Conservation (phyloP, 2,797 vertebrate species). For the Cyclopterus lumpus region DNA sequence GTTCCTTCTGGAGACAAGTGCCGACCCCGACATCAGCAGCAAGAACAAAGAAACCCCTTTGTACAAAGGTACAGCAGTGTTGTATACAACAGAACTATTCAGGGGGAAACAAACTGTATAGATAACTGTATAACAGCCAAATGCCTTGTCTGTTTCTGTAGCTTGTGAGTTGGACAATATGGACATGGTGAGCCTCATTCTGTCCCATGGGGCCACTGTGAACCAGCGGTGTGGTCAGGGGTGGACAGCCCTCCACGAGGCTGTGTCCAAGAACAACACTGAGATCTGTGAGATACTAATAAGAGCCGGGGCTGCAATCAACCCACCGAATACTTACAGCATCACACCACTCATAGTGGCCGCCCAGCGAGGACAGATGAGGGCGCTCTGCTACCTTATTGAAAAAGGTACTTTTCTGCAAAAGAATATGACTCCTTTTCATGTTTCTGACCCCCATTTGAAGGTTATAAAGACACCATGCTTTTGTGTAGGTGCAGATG, state of each 20-base stretch:
- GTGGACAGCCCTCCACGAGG: slow-evolving; percentile 94
- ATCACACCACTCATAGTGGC: slow-evolving; percentile 92
- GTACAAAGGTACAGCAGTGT: slow-evolving; percentile 90
- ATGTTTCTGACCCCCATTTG: background rate
- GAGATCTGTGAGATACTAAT: slow-evolving; percentile 90
- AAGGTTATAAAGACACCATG: background rate
- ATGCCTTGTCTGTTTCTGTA: slow-evolving; percentile 61
- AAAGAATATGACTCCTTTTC: background rate
- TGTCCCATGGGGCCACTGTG: slow-evolving; percentile 88
- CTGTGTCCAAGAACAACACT: slow-evolving; percentile 88
- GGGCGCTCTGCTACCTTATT: slow-evolving; percentile 87
- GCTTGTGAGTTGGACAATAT: slow-evolving; percentile 90
- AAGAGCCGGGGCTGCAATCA: slow-evolving; percentile 87
- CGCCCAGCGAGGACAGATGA: slow-evolving; percentile 89
- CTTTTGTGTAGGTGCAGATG: slow-evolving; percentile 87
- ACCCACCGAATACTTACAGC: slow-evolving; percentile 88
- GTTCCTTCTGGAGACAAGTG: slow-evolving; percentile 89
- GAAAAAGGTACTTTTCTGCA: slow-evolving; percentile 83
- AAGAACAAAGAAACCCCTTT: slow-evolving; percentile 94
- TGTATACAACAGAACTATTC: background rate
- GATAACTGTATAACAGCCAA: background rate
- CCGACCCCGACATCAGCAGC: slow-evolving; percentile 94
- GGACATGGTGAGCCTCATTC: slow-evolving; percentile 85
- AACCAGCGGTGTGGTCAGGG: slow-evolving; percentile 94
- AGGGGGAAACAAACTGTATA: background rate